These are phyloP conservation scores for Crotalus adamanteus DNA, from an alignment of 2,797 vertebrate species.

Conservation along the genomic window DNA sequence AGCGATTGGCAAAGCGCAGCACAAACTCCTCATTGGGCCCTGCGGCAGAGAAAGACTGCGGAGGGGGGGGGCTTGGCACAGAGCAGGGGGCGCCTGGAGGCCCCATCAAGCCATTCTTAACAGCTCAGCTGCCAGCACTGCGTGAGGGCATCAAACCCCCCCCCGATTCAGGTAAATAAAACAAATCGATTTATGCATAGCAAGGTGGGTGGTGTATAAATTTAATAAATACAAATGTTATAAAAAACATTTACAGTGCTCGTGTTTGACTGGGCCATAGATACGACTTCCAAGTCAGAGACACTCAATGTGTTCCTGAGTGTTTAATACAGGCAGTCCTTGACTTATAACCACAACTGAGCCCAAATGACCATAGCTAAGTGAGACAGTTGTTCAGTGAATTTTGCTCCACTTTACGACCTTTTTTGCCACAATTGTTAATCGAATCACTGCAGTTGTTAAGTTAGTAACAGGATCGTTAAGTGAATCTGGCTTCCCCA, in stretches of 20 bases:
- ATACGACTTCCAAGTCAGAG: not conserved
- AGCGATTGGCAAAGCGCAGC: constrained; percentile 59
- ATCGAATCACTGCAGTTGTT: not conserved
- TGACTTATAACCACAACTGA: not conserved
- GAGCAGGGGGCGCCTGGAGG: not conserved
- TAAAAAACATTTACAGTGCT: not conserved
- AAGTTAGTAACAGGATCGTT: not conserved
- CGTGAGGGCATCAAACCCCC: too few relatives aligned
- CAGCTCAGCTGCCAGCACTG: too few relatives aligned
- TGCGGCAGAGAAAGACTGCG: constrained; percentile 10
- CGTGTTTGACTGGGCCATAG: not conserved
- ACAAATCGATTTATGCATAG: not conserved
- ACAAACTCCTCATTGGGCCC: constrained; percentile 59
- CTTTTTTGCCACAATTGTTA: not conserved
- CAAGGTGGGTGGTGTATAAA: not conserved
- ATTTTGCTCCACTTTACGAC: not conserved
- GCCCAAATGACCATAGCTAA: not conserved
- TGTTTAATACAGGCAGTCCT: not conserved
- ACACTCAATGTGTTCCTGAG: not conserved
- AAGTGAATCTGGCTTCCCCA: not conserved
- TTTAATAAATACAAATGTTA: not conserved
- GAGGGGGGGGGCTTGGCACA: too few relatives aligned
- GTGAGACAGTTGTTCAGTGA: not conserved
- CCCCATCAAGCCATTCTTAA: not conserved
- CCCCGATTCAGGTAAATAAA: not conserved